Evolutionary conservation across 1,140 invertebrate species (phyloP), one percentile per base, ranked within the genome.

Genomic region (Drosophila bocqueti): DNA sequence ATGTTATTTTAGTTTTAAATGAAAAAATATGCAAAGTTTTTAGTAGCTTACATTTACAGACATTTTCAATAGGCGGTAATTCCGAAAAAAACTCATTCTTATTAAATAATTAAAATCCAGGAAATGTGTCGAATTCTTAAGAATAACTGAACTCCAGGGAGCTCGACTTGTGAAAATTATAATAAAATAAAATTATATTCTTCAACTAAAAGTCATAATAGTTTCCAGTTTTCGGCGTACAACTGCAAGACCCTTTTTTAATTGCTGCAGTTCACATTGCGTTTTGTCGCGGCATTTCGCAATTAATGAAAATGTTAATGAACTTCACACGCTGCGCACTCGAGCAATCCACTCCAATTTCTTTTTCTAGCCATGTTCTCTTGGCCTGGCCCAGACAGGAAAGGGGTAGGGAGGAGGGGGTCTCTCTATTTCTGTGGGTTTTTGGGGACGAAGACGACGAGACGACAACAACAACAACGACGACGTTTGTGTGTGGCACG

Each of bases 251-350:
- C 71, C 62, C 40, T 36, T 71, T 71, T 91, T 81, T 80, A 83
- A 85, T 90, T 91, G 79, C 76, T 82, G 81, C 69, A 75, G 62
- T 74, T 76, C 69, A 55, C 61, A 79, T 83, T 81, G 68, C 64
- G 60, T 82, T 54, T 85, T 78, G 81, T 78, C 66, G 74, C 78
- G 78, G 77, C 82, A 79, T 91, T 92, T 91, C 81, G 72, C 86
- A 90, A 91, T 87, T 84, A 91, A 87, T 84, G 81, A 92, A 92
- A 91, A 91, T 91, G 87, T 91, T 91, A 91, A 91, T 91, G 87
- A 91, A 91, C 87, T 91, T 91, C 86, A 91, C 86, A 91, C 86
- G 86, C 86, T 87, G 86, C 80, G 77, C 83, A 87, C 49, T 59
- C 84, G 69, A 79, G 81, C 66, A 49, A 46, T 68, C 55, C 61